A percentile compares a stretch with the other conserved stretches of the same genome.
These are phyloP conservation scores for Zosterops pallidus DNA, from an alignment of 2,113 vertebrate genomes.

Conservation along the genomic window DNA sequence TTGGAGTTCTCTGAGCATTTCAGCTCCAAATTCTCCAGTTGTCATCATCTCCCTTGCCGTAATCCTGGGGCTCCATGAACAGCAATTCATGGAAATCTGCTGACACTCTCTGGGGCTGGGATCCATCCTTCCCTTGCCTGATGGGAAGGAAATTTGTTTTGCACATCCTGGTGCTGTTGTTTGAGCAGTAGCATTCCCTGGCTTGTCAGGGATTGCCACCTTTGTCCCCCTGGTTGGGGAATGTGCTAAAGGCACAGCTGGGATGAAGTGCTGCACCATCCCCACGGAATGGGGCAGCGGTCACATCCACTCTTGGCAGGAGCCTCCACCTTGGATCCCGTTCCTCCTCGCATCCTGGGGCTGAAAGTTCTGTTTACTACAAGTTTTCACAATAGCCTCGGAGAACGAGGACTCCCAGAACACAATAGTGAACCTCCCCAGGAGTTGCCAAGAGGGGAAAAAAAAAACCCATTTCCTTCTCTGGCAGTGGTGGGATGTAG, in stretches of 20 bases:
- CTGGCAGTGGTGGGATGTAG: conserved; percentile 58
- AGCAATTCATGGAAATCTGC: not conserved
- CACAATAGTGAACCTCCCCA: conserved; percentile 65
- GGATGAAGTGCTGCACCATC: conserved; percentile 25
- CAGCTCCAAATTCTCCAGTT: not conserved
- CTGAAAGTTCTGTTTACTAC: conserved; percentile 63
- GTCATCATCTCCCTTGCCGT: not conserved
- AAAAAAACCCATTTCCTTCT: conserved; percentile 57
- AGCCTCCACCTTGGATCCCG: conserved; percentile 45
- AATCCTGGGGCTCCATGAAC: not conserved
- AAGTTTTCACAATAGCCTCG: conserved; percentile 49
- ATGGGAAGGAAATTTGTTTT: conserved; percentile 36
- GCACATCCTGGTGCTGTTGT: conserved; percentile 42
- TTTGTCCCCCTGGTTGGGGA: conserved; percentile 24
- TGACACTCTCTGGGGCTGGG: not conserved
- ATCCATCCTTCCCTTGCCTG: not conserved
- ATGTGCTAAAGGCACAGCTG: conserved; percentile 18
- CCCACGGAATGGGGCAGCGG: conserved; percentile 51
- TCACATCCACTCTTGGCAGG: conserved; percentile 57
- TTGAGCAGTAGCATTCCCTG: not conserved
- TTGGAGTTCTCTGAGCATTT: not conserved
- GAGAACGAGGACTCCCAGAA: conserved; percentile 59
- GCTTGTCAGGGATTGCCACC: not conserved
- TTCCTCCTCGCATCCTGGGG: conserved; percentile 58
- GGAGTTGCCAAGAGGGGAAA: conserved; percentile 63